Evolutionary conservation across 2,888 invertebrate species (phyloP), one percentile per base, ranked within the genome.

Genomic region (Tethea ocularis): DNA sequence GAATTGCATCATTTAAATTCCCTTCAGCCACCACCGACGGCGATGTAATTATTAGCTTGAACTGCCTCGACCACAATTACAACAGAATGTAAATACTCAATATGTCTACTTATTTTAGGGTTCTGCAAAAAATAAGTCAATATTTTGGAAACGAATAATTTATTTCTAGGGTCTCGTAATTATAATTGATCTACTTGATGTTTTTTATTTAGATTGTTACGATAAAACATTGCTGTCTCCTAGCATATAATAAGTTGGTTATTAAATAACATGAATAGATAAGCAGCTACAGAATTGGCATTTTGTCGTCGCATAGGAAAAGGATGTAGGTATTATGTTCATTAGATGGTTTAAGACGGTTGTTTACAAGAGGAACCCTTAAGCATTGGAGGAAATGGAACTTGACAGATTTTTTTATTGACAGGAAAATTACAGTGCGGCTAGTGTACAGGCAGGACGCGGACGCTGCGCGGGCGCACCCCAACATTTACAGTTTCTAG

Each of bases 401-500:
- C 57, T 59, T 56, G 58, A 52, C 20, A 60, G 56, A 26, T 71
- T 75, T 78, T 78, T 77, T 74, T 46, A 72, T 67, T 64, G 68
- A 59, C 68, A 60, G 59, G 66, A 66, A 78, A 78, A 78, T 80
- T 75, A 74, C 74, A 23, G 66, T 61, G 74, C 69, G 68, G 71
- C 66, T 62, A 63, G 61, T 61, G 62, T 71, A 75, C 74, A 71
- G 67, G 75, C 64, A 68, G 67, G 57, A 61, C 61, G 57, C 58
- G 61, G 61, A 58, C 59, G 58, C 59, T 54, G 62, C 66, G 67
- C 68, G 62, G 38, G 62, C 60, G 63, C 66, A 64, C 65, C 63
- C 69, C 67, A 59, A 60, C 72, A 72, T 75, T 72, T 75, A 68
- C 69, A 55, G 61, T 56, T 84, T 83, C 84, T 81, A 82, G 80